Base-by-base conservation (phyloP, 1,140 invertebrate species). In the Ephestia elutella region DNA sequence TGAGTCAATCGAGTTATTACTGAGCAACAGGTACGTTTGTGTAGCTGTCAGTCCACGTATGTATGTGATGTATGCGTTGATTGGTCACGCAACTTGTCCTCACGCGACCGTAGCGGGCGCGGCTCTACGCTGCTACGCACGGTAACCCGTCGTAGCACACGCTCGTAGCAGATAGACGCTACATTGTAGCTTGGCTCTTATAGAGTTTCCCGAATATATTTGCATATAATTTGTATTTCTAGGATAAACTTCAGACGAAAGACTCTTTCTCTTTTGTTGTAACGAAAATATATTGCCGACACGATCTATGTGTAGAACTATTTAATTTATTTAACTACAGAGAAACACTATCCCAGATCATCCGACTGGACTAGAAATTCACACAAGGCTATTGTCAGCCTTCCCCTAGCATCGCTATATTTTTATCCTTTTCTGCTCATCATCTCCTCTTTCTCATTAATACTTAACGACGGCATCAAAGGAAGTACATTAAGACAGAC, bases 51-150 rank as follows among this genome's bases (percentile, higher is more conserved):
- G 38, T 44, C n/a, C 15, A 10, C 15, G 15, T 17, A 44, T n/a
- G 38, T 44, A 44, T 44, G 13, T 44, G 38, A 17, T 44, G 38
- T 32, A 32, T 44, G 38, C n/a, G 38, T 44, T 44, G 30, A 32
- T 10, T 2, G 13, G 38, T 44, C 38, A 44, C 38, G 38, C 38
- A 44, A 44, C 32, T 9, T 5, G n/a, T 15, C 38, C 13, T 10
- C 38, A 44, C 38, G 38, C 38, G 38, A 44, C n/a, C 38, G 38
- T 44, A 44, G 38, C 38, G 38, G 38, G 38, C n/a, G 38, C 38
- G 38, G 13, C 38, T 17, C 38, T 44, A 44, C 38, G 38, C 13
- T 44, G 38, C 38, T 44, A 44, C 38, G 38, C 38, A 44, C n/a
- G 7, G 38, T 44, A 2, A 2, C 30, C 5, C 38, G 13, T n/a